Evolutionary conservation across 1,140 invertebrate species (phyloP), one percentile per base, ranked within the genome.

Genomic region (Oscheius sp.): DNA sequence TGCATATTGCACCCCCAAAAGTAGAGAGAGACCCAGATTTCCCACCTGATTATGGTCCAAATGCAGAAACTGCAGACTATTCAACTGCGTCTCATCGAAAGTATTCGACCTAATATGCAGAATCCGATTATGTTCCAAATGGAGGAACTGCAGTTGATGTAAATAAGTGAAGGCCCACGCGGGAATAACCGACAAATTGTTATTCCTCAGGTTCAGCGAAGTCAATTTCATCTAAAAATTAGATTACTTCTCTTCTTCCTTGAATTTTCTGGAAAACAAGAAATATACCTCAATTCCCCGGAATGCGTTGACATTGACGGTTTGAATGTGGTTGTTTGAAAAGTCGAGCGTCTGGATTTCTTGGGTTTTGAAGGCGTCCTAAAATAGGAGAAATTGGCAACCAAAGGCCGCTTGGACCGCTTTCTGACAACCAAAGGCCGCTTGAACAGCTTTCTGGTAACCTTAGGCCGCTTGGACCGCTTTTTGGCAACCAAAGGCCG

Each of bases 291-390:
- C 74, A 15, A 73, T 28, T 59, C 74, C 74, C 29, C 74, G 32
- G 35, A 75, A 75, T 15, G 74, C 68, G 63, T 75, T 75, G 1
- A 71, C 74, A 66, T 71, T 75, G 45, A 75, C 61, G 1, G 74
- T 73, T 55, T 72, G 68, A 29, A 75, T 72, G n/a, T 65, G 68
- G 58, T 72, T 75, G 26, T 73, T 63, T 1, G 68, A 72, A 26
- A 75, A 42, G n/a, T 75, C 74, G 1, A 75, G 45, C 1, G 52
- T 58, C 34, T 73, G 71, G 2, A 73, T 73, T 23, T 73, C 61
- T 32, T 73, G 71, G 29, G 45, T 32, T 49, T 68, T 67, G 66
- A 73, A 73, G 15, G 71, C 71, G 35, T 73, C 71, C 65, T 67
- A 23, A 13, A 55, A 55, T 55, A 20, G n/a, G n/a, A n/a, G n/a